Conservation (phyloP, 2,888 invertebrate genomes). For the Parelbella ahira region DNA sequence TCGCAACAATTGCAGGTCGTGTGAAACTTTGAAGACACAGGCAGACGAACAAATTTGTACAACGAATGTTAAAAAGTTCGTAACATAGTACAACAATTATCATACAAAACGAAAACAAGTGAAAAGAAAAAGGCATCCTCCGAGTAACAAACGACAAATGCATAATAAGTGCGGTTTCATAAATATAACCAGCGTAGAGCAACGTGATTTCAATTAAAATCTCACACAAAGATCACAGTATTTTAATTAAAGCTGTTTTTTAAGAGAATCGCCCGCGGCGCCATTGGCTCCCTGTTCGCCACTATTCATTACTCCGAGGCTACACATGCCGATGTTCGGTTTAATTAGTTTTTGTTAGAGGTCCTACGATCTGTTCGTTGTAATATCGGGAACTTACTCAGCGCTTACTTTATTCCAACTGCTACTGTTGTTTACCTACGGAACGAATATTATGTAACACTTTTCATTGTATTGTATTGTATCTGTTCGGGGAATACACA, state of each 20-base stretch:
- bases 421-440: constrained; percentile 4
- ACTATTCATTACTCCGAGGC: constrained; percentile 63
- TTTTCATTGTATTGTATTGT: too few relatives aligned
- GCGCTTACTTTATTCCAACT: constrained; percentile 7
- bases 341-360: constrained; percentile 70
- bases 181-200: constrained; percentile 8
- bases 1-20: too few relatives aligned
- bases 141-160: too few relatives aligned
- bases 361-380: constrained; percentile 44
- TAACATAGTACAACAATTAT: too few relatives aligned
- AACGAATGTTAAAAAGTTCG: too few relatives aligned
- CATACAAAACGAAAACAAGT: too few relatives aligned
- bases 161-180: constrained; percentile 7
- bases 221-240: constrained; percentile 45
- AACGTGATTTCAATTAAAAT: constrained; percentile 49
- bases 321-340: constrained; percentile 65
- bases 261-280: constrained; percentile 39
- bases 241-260: constrained; percentile 64
- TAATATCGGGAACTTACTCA: constrained; percentile 44
- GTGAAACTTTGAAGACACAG: too few relatives aligned
- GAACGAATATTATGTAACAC: too few relatives aligned
- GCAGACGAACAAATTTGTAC: too few relatives aligned
- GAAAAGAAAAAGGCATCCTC: too few relatives aligned
- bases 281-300: constrained; percentile 40
- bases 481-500: too few relatives aligned